These are phyloP conservation scores for Mustelus asterias DNA, from an alignment of 2,113 vertebrate genomes.

Conservation along the genomic window DNA sequence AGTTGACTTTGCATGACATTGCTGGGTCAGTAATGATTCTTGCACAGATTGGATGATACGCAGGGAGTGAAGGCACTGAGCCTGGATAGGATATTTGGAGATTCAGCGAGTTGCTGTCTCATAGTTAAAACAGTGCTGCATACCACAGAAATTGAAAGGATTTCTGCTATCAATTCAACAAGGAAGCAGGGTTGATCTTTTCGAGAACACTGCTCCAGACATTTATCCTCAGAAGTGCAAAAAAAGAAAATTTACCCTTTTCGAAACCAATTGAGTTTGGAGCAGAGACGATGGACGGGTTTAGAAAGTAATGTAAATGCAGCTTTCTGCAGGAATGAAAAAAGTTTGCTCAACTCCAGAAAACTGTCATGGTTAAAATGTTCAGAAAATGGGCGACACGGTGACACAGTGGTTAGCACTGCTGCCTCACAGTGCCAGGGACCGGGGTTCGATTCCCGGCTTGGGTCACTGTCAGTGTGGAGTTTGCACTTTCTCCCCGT, in stretches of 20 bases:
- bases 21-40: background rate
- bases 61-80: background rate
- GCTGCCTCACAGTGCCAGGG: too few species aligned
- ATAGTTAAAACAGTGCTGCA: background rate
- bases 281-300: background rate
- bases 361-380: too few species aligned
- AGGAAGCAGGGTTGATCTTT: background rate
- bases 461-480: too few species aligned
- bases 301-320: background rate
- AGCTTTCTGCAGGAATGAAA: background rate
- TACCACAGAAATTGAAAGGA: background rate
- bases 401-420: too few species aligned
- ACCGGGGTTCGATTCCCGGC: too few species aligned
- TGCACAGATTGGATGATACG: conserved; percentile 7
- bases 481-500: too few species aligned
- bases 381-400: background rate
- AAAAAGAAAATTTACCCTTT: background rate
- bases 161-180: background rate
- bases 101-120: background rate
- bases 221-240: background rate
- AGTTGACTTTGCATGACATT: conserved; percentile 18
- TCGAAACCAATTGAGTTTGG: background rate
- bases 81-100: background rate
- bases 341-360: too few species aligned
- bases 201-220: too few species aligned